These are phyloP conservation scores for Sebastes matsubarae DNA, from an alignment of 2,797 vertebrate genomes.

Conservation along the genomic window DNA sequence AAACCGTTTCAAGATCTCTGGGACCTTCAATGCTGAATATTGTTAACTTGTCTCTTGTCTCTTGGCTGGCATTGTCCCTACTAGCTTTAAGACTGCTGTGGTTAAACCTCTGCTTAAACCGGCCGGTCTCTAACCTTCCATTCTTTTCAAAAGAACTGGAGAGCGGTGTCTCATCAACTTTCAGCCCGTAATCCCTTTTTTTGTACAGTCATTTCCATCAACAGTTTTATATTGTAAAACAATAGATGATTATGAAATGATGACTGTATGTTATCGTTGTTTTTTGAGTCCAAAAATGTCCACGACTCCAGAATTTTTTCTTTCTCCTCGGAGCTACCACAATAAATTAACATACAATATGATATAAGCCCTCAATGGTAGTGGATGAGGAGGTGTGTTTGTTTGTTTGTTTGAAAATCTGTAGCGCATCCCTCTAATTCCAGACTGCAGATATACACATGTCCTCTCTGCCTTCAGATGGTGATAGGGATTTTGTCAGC, in stretches of 20 bases:
- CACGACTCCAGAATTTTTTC: neutral
- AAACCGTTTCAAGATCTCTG: neutral
- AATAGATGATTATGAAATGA: neutral
- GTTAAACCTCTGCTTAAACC: neutral
- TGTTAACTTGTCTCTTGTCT: too few relatives aligned
- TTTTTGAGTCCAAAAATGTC: neutral
- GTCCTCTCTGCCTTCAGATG: neutral
- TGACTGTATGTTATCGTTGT: neutral
- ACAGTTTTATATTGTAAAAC: neutral
- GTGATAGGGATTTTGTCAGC: neutral
- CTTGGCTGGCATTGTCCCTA: neutral
- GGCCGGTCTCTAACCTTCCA: neutral
- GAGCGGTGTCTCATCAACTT: neutral
- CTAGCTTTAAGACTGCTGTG: neutral
- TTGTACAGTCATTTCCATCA: neutral
- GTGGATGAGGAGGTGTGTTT: neutral
- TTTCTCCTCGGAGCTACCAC: neutral
- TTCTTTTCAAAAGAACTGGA: neutral
- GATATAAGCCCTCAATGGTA: neutral
- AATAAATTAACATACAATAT: rapidly evolving
- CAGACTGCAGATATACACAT: neutral
- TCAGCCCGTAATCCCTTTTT: neutral
- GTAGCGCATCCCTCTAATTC: neutral
- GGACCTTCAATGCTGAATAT: neutral
- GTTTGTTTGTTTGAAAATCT: neutral